These are phyloP conservation scores for Sminthurinus signatus DNA, from an alignment of 1,140 invertebrate genomes.

Conservation along the genomic window DNA sequence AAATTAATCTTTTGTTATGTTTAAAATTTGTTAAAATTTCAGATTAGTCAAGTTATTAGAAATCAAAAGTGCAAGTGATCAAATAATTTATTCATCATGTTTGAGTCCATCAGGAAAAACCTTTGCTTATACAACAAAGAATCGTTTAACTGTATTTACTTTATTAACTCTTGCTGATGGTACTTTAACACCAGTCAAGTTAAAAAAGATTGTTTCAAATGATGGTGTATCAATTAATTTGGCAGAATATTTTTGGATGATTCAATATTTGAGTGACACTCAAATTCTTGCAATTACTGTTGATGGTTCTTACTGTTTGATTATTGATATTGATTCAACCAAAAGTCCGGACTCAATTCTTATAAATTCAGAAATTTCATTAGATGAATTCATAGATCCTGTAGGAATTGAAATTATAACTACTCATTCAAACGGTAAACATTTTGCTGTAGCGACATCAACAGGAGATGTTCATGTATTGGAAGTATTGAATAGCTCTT, in stretches of 20 bases:
- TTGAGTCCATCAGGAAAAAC: constrained; percentile 19
- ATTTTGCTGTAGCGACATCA: background rate
- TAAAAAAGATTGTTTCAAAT: background rate
- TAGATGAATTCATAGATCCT: background rate
- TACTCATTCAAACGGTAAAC: background rate
- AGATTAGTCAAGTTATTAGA: constrained; percentile 31
- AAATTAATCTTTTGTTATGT: too few relatives aligned
- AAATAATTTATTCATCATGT: constrained; percentile 26
- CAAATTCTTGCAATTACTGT: constrained; percentile 14
- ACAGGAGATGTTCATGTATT: constrained; percentile 2
- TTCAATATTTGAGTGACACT: constrained; percentile 18
- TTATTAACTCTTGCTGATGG: constrained; percentile 3
- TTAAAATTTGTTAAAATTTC: constrained; percentile 1
- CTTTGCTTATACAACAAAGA: constrained; percentile 24
- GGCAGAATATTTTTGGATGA: background rate
- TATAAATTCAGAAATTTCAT: background rate
- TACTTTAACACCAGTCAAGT: background rate
- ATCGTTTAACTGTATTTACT: constrained; percentile 17
- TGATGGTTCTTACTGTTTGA: constrained; percentile 9
- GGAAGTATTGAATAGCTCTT: background rate
- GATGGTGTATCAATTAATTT: background rate
- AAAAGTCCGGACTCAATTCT: background rate
- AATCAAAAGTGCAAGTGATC: constrained; percentile 8
- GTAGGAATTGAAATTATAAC: constrained; percentile 8
- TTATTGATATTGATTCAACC: constrained; percentile 7